Conservation (phyloP, 92 coral and sea anemone species). For the Palythoa caribaeorum region DNA sequence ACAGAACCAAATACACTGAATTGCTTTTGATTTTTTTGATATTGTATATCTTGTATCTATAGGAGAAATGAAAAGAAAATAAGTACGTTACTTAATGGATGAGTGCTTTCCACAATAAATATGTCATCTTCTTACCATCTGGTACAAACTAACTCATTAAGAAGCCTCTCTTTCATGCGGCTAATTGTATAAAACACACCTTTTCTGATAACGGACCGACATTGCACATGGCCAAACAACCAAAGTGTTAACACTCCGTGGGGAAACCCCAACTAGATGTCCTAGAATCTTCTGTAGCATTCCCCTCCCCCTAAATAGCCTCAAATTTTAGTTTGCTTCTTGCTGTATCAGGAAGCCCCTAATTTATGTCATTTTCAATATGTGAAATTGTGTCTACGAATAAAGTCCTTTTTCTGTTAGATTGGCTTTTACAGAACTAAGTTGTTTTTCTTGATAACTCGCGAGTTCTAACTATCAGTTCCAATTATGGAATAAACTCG, state of each 20-base stretch:
- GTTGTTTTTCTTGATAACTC: background rate
- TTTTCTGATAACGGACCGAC: background rate
- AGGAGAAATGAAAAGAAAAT: background rate
- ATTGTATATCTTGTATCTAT: background rate
- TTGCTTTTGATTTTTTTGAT: background rate
- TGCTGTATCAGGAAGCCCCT: too few relatives aligned
- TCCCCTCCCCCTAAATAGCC: too few relatives aligned
- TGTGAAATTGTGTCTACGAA: background rate
- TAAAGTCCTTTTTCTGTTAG: background rate
- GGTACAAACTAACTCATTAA: background rate
- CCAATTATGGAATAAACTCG: background rate
- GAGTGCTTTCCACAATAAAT: background rate
- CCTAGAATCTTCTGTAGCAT: background rate
- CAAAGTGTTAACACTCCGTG: background rate
- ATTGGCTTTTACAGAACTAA: background rate
- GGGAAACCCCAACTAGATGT: background rate
- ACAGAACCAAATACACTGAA: background rate
- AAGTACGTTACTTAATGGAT: background rate
- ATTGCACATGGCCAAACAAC: background rate
- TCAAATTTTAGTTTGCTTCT: too few relatives aligned
- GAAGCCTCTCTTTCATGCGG: conserved; percentile 19
- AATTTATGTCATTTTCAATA: background rate
- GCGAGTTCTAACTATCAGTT: background rate
- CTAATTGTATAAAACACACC: background rate
- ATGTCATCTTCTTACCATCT: background rate